phyloP scores from a whole-genome alignment of 2,888 invertebrate species.

The Lithophane leautieri region DNA sequence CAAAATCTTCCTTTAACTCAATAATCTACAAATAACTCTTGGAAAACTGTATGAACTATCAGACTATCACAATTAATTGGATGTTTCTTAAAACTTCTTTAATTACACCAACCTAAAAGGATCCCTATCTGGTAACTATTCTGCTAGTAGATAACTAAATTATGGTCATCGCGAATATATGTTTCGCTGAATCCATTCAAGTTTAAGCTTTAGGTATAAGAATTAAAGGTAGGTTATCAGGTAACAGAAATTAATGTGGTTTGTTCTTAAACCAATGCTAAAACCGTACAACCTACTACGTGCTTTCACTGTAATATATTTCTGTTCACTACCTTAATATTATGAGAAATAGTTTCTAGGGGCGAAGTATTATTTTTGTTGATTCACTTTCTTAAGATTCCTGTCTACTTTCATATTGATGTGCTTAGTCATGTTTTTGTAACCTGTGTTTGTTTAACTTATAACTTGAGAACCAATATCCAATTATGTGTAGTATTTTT shows the following conservation, averaged over 20 bases:
- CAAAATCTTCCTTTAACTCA: not conserved
- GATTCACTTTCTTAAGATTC: not conserved
- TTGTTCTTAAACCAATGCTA: constrained; percentile 22
- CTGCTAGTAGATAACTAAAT: constrained; percentile 20
- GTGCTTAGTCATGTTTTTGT: not conserved
- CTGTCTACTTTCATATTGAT: not conserved
- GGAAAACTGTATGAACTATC: not conserved
- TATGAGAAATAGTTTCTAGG: constrained; percentile 21
- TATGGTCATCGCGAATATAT: not conserved
- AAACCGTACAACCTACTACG: constrained; percentile 30
- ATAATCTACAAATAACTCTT: not conserved
- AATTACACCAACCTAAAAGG: constrained; percentile 1
- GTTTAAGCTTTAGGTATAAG: constrained; percentile 1
- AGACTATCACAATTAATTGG: not conserved
- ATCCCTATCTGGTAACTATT: constrained; percentile 1
- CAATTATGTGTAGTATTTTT: not conserved
- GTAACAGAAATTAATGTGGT: constrained; percentile 3
- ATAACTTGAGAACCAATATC: not conserved
- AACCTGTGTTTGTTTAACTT: not conserved
- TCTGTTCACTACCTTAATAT: constrained; percentile 46
- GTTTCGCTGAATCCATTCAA: constrained; percentile 17
- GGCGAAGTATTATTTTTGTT: not conserved
- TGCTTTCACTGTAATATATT: constrained; percentile 45
- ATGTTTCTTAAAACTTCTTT: not conserved
- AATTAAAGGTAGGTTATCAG: not conserved